Base-by-base conservation (phyloP, 1,140 invertebrate genomes). In the Polypedilum vanderplanki region DNA sequence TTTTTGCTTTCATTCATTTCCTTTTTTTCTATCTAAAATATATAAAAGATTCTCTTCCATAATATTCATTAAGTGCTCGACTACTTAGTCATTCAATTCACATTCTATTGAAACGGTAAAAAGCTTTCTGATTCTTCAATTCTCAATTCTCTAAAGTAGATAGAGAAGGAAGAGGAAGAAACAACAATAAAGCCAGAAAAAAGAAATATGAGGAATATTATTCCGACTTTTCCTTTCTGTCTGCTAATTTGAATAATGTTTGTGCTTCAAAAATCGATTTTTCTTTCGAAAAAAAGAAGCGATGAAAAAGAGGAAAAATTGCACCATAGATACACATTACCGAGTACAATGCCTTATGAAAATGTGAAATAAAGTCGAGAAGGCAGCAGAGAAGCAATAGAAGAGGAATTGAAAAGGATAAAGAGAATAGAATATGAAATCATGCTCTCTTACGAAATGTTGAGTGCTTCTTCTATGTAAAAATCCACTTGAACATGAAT, bases 401-500 rank as follows among this genome's bases (percentile, higher is more conserved):
- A n/a, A 12, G 41, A 46, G 15, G 15, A 12, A 46, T 46, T 46
- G n/a, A 57, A 57, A 57, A 57, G 46, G 46, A 57, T 57, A n/a
- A 57, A 57, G n/a, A 57, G 24, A 33, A 57, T 12, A 57, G 18
- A 22, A 70, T 70, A 70, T 7, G 20, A 70, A 70, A 70, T 70
- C 65, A 70, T 70, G 17, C 17, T 22, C 24, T 33, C 24, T 1
- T 70, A 20, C 17, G 65, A 70, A 70, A 9, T 70, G 65, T 18
- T 70, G 65, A 70, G 65, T 20, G 65, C 65, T 70, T 70, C 65
- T 70, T 70, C 17, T 57, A 57, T 57, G 20, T 3, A 70, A 67
- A 70, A 70, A 20, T 70, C 65, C 18, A 70, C 65, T 70, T 22
- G 20, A 70, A 70, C 65, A 70, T 70, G 65, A 70, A 70, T 70